Base-by-base conservation (phyloP, 1,140 invertebrate genomes). In the Plodia interpunctella region DNA sequence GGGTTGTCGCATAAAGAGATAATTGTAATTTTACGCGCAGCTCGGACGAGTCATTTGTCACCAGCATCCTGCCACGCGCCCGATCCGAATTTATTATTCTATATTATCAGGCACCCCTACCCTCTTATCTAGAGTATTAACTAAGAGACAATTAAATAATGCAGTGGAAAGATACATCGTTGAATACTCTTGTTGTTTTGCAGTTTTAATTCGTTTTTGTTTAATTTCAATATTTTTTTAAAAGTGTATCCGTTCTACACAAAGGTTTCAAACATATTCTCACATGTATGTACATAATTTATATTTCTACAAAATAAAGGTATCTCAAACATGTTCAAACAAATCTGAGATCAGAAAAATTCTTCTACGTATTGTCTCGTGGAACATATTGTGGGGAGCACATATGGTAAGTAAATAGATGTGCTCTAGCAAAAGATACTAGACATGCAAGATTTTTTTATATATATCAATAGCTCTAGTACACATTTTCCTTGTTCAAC, bases 21-120 rank as follows among this genome's bases (percentile, higher is more conserved):
- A 87, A 86, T 88, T 79, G 78, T 84, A 83, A 88, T 88, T 87
- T 88, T 77, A 88, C 83, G 83, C 78, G 63, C 63, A 68, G 65
- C 58, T 59, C 67, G 66, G 65, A 70, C 76, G 72, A 58, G 65
- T 78, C 74, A 88, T 88, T 88, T 88, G 85, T 88, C 85, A 82
- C 72, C 83, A 87, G 83, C 83, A 85, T 88, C 85, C 85, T 80
- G 83, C 71, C 83, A 85, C 86, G 86, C 80, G 82, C 71, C 65
- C 82, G 63, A 50, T 18, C 55, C 65, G 68, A 81, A 83, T 88
- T 88, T 85, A 85, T 88, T 86, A 84, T 87, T 83, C 74, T 74
- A 78, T 78, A 72, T 78, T 80, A 81, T 82, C 72, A 74, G 60
- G 78, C 79, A 28, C 57, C 62, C 62, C 51, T 61, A 85, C 82